Percentiles rank a stretch among this genome's conserved stretches.
These are phyloP conservation scores for Idris sp. DNA, from an alignment of 1,140 invertebrate genomes.

Conservation along the genomic window DNA sequence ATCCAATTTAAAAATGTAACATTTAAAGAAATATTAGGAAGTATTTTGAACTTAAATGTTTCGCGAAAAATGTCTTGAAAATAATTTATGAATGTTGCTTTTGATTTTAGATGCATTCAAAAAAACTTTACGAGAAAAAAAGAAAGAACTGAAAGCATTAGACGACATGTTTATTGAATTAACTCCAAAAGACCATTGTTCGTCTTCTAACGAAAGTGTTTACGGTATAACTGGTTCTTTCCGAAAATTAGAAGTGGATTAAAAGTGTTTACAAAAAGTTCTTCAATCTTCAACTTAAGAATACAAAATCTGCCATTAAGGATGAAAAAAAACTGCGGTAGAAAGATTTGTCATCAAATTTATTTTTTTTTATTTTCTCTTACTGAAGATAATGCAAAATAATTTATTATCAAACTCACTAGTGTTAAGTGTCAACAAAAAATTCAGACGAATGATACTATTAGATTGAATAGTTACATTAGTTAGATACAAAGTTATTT, in stretches of 20 bases:
- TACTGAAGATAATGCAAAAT: not conserved
- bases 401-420: constrained; percentile 14
- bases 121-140: constrained; percentile 81
- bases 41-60: too few relatives aligned
- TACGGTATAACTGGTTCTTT: constrained; percentile 86
- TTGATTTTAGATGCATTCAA: constrained; percentile 80
- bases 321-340: too few relatives aligned
- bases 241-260: constrained; percentile 89
- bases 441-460: not conserved
- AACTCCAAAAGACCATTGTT: constrained; percentile 80
- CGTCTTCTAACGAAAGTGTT: constrained; percentile 82
- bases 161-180: constrained; percentile 89
- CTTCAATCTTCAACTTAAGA: constrained; percentile 1
- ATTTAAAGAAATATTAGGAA: too few relatives aligned
- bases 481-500: constrained; percentile 26
- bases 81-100: too few relatives aligned
- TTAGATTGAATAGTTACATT: constrained; percentile 20
- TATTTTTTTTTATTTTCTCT: too few relatives aligned
- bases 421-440: constrained; percentile 6
- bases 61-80: too few relatives aligned
- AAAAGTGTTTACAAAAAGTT: constrained; percentile 61
- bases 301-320: too few relatives aligned
- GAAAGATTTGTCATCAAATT: too few relatives aligned
- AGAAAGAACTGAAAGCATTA: constrained; percentile 83
- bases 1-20: too few relatives aligned